Evolutionary conservation across 2,797 vertebrate genomes (phyloP), one percentile per base, ranked within the genome.

Genomic region (Halcyon badia): DNA sequence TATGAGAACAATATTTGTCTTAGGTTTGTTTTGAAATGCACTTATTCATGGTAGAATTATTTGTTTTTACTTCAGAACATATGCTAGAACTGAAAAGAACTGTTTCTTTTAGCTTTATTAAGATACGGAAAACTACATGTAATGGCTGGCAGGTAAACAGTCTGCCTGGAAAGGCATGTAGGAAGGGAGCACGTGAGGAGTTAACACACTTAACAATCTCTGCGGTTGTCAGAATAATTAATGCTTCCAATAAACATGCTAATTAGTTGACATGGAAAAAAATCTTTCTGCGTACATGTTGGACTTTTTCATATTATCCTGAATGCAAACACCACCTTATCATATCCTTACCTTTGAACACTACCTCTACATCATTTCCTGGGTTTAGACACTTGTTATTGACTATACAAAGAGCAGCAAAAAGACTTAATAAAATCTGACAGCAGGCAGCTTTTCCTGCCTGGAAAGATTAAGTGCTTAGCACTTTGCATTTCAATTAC

Each of bases 341-440:
- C 97, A 96, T 97, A 98, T 96, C 95, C 93, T 94, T 95, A 93
- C 84, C 86, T 97, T 97, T 98, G 96, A 98, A 97, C 95, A 89
- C 94, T 96, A 95, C 95, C 96, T 97, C 93, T 98, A 97, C 97
- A 97, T 98, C 95, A 98, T 98, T 98, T 97, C 94, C 95, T 96
- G 90, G 42, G 68, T 97, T 98, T 97, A 98, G 97, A 97, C 90
- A 92, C 96, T 97, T 97, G 95, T 97, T 98, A 98, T 98, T 97
- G 97, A 98, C 98, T 97, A 94, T 96, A 97, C 93, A 97, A 97
- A 97, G 97, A 98, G 73, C 94, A 95, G 94, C 87, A 95, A 95
- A 98, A 98, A 94, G 97, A 97, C 97, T 98, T 98, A 98, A 98
- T 98, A 98, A 98, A 98, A 98, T 97, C 97, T 98, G 98, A 98